phyloP scores from a whole-genome alignment of 2,797 vertebrate genomes.

The Chelonia mydas region DNA sequence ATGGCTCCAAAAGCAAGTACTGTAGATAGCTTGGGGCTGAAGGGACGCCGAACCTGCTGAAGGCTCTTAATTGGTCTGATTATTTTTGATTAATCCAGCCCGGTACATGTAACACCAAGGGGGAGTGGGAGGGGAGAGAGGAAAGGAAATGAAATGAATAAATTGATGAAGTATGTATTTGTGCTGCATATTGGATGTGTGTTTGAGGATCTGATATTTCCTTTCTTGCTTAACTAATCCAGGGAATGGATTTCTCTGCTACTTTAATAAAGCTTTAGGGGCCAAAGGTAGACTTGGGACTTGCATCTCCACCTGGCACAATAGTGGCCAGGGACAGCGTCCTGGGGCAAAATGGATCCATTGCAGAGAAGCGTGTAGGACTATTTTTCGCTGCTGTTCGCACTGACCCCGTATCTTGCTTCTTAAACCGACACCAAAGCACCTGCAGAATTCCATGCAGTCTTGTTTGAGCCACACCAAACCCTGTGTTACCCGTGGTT shows the following conservation, averaged over 20 bases:
- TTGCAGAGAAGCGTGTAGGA: neutral
- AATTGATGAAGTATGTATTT: neutral
- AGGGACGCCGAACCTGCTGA: neutral
- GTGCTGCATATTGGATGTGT: neutral
- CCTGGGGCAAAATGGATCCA: neutral
- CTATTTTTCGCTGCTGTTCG: neutral
- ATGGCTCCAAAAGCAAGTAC: neutral
- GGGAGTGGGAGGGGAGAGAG: neutral
- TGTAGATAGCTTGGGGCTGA: neutral
- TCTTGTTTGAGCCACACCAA: too few species aligned
- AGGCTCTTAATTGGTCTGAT: neutral
- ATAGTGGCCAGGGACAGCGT: neutral
- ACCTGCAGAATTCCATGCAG: neutral
- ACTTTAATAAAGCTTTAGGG: neutral
- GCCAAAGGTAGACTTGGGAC: neutral
- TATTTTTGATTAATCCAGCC: conserved; percentile 34
- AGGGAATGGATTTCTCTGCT: neutral
- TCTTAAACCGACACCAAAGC: neutral
- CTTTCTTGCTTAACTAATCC: neutral
- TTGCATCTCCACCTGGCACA: neutral
- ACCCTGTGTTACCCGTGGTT: neutral
- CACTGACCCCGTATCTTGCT: too few species aligned
- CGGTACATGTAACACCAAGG: neutral
- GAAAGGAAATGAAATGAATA: conserved; percentile 22
- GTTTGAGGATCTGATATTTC: neutral